Evolutionary conservation across 2,888 invertebrate genomes (phyloP).

Genomic region (Protodeltote pygarga): DNA sequence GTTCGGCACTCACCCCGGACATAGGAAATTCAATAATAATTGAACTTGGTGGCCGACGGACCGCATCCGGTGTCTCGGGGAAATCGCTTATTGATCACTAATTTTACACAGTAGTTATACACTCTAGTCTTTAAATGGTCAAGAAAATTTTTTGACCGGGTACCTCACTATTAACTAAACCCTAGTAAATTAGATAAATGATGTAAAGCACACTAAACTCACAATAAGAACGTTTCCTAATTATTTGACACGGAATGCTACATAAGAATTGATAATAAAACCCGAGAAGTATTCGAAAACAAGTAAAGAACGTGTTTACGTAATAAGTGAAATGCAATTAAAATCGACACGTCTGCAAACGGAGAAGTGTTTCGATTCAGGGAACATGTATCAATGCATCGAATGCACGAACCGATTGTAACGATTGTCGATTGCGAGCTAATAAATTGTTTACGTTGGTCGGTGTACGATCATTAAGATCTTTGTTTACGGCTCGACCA

Average conservation of each 20-base stretch:
- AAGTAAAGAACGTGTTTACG: slow-evolving; percentile 46
- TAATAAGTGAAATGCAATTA: slow-evolving; percentile 55
- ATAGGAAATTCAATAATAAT: slow-evolving; percentile 83
- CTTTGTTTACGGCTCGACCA: slow-evolving; percentile 82
- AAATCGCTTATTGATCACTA: slow-evolving; percentile 77
- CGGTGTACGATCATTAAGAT: slow-evolving; percentile 78
- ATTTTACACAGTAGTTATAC: slow-evolving; percentile 55
- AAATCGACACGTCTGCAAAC: slow-evolving; percentile 66
- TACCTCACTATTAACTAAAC: neutral
- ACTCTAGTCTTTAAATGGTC: slow-evolving; percentile 22
- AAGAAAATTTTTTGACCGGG: slow-evolving; percentile 19
- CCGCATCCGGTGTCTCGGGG: slow-evolving; percentile 79
- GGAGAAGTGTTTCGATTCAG: slow-evolving; percentile 64
- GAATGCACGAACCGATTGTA: slow-evolving; percentile 76
- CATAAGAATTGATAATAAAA: slow-evolving; percentile 23
- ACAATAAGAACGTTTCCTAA: neutral
- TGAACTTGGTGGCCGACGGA: slow-evolving; percentile 74
- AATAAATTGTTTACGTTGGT: slow-evolving; percentile 81
- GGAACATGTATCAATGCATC: slow-evolving; percentile 69
- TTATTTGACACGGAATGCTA: slow-evolving; percentile 1
- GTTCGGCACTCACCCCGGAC: slow-evolving; percentile 53
- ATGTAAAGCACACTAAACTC: no score
- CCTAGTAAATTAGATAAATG: no score
- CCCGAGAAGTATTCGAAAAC: slow-evolving; percentile 22
- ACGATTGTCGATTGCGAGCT: slow-evolving; percentile 78